Evolutionary conservation across 1,140 invertebrate species (phyloP).

Genomic region (Eciton burchellii): DNA sequence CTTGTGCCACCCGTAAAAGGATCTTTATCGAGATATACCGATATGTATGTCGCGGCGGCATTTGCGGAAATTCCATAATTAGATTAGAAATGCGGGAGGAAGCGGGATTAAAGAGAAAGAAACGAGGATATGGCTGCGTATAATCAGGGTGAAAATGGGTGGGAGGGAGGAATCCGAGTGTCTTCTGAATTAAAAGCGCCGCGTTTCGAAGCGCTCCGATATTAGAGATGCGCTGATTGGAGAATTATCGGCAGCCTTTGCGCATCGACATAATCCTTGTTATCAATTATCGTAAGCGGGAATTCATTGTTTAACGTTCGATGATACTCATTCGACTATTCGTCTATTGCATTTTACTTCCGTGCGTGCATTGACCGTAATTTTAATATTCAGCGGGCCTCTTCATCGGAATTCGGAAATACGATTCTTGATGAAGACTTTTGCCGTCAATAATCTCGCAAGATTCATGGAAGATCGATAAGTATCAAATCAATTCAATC

Average conservation of each 20-base stretch:
- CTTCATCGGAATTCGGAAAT: not conserved
- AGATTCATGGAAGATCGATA: constrained; percentile 11
- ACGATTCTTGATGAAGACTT: not conserved
- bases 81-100: constrained; percentile 51
- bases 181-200: constrained; percentile 9
- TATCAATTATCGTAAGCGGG: constrained; percentile 1
- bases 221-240: not conserved
- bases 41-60: constrained; percentile 37
- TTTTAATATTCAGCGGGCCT: not conserved
- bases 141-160: not conserved
- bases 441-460: not conserved
- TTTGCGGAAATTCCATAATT: constrained; percentile 44
- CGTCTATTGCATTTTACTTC: not conserved
- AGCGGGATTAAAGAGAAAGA: constrained; percentile 59
- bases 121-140: constrained; percentile 23
- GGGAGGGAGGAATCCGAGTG: not conserved
- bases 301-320: constrained; percentile 10
- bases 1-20: constrained; percentile 78
- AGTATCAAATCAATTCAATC: not conserved
- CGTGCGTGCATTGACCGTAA: not conserved
- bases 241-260: constrained; percentile 32
- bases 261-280: not conserved
- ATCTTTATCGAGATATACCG: constrained; percentile 59
- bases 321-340: not conserved
- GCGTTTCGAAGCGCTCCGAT: constrained; percentile 7